Conservation (phyloP, 2,113 vertebrate species). For the Saimiri boliviensis region DNA sequence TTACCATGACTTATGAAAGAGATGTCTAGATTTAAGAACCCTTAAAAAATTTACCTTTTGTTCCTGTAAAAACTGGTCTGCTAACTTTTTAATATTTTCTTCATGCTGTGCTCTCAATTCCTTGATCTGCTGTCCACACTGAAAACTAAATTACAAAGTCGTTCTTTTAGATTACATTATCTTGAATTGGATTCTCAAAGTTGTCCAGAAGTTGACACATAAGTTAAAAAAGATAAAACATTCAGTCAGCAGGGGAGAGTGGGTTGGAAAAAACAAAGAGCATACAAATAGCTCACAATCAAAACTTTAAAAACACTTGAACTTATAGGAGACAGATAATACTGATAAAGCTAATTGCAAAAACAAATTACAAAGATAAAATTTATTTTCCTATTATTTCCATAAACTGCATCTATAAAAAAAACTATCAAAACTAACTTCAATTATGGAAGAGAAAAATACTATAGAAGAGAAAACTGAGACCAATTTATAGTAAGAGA, state of each 20-base stretch:
- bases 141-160: slow-evolving; percentile 89
- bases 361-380: slow-evolving; percentile 13
- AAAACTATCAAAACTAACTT: slow-evolving; percentile 24
- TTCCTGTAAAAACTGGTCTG: slow-evolving; percentile 83
- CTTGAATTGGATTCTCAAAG: slow-evolving; percentile 13
- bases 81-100: slow-evolving; percentile 90
- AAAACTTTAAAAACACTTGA: background rate
- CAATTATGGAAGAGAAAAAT: slow-evolving; percentile 46
- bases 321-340: background rate
- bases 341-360: slow-evolving; percentile 30
- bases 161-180: slow-evolving; percentile 46
- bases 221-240: slow-evolving; percentile 30
- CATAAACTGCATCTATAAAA: slow-evolving; percentile 31
- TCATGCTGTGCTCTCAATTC: slow-evolving; percentile 94
- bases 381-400: slow-evolving; percentile 42
- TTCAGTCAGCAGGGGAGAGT: background rate
- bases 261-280: background rate
- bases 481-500: background rate
- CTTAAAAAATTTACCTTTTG: slow-evolving; percentile 82
- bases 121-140: slow-evolving; percentile 96
- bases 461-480: slow-evolving; percentile 27
- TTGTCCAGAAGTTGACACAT: slow-evolving; percentile 31
- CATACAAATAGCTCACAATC: background rate
- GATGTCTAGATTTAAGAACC: slow-evolving; percentile 34
- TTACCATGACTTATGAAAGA: slow-evolving; percentile 42